Percentiles rank a stretch among this genome's conserved stretches.
Evolutionary conservation across 2,888 invertebrate species (phyloP).

Genomic region (Protonemura montana): DNA sequence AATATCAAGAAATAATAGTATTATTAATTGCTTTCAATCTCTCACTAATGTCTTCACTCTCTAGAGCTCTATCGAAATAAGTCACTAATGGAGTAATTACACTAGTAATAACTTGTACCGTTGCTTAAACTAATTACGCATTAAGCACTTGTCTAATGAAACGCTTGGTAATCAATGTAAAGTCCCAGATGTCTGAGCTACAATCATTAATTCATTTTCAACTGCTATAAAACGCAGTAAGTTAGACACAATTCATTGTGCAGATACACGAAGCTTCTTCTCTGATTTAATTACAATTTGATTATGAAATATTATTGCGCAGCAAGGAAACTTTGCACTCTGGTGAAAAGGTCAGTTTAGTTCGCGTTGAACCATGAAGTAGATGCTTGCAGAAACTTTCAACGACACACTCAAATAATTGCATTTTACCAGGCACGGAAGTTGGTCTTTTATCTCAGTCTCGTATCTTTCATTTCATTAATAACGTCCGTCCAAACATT

Average conservation of each 20-base stretch:
- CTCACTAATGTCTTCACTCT: background rate
- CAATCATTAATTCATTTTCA: background rate
- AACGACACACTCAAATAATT: too few species aligned
- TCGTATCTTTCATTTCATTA: background rate
- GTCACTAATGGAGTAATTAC: constrained; percentile 8
- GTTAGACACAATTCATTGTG: background rate
- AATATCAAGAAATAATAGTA: background rate
- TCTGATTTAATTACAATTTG: background rate
- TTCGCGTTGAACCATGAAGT: too few species aligned
- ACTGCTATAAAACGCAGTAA: background rate
- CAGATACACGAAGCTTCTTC: background rate
- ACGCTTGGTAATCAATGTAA: constrained; percentile 22
- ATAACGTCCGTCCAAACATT: background rate
- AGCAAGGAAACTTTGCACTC: background rate
- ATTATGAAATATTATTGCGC: background rate
- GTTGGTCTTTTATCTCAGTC: background rate
- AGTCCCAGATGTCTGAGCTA: background rate
- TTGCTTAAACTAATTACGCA: constrained; percentile 20
- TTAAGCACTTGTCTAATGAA: constrained; percentile 27
- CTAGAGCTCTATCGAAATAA: background rate
- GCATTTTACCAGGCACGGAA: background rate
- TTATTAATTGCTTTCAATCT: background rate
- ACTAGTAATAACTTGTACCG: constrained; percentile 21
- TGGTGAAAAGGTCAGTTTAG: background rate
- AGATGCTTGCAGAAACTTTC: too few species aligned